These are phyloP conservation scores for Hippocampus mohnikei DNA, from an alignment of 2,113 vertebrate species.

Conservation along the genomic window DNA sequence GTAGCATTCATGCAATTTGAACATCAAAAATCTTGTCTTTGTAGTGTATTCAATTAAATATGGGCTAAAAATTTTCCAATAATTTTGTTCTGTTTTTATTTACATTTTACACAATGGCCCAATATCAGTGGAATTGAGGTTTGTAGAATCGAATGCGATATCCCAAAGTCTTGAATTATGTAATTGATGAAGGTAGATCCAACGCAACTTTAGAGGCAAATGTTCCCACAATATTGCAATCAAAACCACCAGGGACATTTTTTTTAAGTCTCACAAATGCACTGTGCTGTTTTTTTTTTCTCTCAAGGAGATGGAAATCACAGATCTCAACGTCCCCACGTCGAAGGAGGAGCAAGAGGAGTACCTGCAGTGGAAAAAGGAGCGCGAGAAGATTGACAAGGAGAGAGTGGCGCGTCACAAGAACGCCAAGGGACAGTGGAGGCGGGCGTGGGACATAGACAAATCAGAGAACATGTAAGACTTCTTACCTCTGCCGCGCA, in stretches of 20 bases:
- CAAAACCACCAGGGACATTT: neutral
- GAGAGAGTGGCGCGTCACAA: conserved; percentile 89
- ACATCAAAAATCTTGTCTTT: too few relatives aligned
- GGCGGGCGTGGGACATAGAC: conserved; percentile 92
- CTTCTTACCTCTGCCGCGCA: neutral
- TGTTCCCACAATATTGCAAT: neutral
- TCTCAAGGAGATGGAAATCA: conserved; percentile 59
- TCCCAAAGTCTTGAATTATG: neutral
- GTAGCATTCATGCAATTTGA: too few relatives aligned
- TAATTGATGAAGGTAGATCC: neutral
- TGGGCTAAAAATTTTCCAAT: too few relatives aligned
- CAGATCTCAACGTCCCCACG: conserved; percentile 71
- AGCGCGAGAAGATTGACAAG: conserved; percentile 88
- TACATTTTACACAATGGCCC: too few relatives aligned
- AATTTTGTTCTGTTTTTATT: too few relatives aligned
- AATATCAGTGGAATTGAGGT: too few relatives aligned
- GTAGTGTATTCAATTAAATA: too few relatives aligned
- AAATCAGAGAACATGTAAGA: conserved; percentile 90
- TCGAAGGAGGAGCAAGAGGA: conserved; percentile 77
- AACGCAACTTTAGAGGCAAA: neutral
- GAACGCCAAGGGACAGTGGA: conserved; percentile 93
- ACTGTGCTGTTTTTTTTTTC: conserved; percentile 10
- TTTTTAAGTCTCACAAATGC: neutral
- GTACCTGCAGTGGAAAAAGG: conserved; percentile 88
- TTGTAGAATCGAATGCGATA: too few relatives aligned